Percentiles rank a stretch among this genome's conserved stretches.
Conservation (phyloP, 2,797 vertebrate species). For the Pangasius djambal region DNA sequence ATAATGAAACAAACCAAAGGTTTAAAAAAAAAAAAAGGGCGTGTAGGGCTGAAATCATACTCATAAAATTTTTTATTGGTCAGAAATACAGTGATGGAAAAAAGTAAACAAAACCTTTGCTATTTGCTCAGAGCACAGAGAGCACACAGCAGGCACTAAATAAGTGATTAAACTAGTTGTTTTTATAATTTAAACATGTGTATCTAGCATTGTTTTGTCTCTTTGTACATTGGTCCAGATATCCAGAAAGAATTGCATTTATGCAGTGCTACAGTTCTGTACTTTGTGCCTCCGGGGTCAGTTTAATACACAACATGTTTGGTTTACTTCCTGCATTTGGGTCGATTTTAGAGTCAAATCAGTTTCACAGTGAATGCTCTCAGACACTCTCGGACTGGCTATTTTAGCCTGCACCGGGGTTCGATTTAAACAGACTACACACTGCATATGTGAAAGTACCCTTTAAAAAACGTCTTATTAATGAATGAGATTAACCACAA, state of each 20-base stretch:
- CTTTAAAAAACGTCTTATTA: neutral
- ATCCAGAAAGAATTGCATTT: neutral
- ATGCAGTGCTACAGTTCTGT: neutral
- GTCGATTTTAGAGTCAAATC: conserved; percentile 4
- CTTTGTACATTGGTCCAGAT: neutral
- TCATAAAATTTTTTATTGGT: neutral
- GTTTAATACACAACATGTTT: neutral
- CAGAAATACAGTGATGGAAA: neutral
- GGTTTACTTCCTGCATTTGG: neutral
- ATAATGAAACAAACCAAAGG: neutral
- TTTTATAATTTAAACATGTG: neutral
- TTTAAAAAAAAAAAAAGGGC: neutral
- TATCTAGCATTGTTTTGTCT: neutral
- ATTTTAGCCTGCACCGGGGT: neutral
- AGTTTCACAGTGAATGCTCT: neutral
- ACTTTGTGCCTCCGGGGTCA: neutral
- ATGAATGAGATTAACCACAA: neutral
- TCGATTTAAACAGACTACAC: neutral
- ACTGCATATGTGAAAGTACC: neutral
- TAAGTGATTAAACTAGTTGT: neutral
- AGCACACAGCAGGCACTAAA: neutral
- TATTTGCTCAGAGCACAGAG: neutral
- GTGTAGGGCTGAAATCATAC: neutral
- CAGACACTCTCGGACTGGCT: neutral
- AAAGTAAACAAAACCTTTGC: neutral